phyloP scores from a whole-genome alignment of 2,113 vertebrate species.

The Bettongia penicillata region DNA sequence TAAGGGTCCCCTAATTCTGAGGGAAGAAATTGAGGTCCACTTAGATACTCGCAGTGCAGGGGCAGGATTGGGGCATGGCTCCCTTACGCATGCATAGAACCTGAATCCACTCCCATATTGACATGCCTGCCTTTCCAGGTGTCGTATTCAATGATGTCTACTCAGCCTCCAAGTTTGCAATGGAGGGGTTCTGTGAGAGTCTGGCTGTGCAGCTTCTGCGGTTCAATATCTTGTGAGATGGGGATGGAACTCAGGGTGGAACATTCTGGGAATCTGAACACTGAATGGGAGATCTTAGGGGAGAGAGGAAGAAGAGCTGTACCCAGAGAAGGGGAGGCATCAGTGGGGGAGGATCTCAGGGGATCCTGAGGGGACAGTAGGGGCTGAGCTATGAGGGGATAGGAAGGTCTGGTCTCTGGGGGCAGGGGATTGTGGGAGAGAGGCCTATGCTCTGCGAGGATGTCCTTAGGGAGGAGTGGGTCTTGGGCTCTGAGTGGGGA shows the following conservation, averaged over 20 bases:
- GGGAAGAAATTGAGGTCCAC: neutral
- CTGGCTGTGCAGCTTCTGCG: constrained; percentile 93
- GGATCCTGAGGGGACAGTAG: no score
- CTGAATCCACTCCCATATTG: neutral
- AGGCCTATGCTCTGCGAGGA: neutral
- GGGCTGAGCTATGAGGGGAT: no score
- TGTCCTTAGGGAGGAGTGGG: neutral
- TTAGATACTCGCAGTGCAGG: neutral
- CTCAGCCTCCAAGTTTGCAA: constrained; percentile 94
- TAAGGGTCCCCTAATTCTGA: neutral
- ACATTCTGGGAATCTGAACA: neutral
- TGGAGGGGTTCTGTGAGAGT: constrained; percentile 97
- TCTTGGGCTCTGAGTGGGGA: neutral
- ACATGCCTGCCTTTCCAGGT: constrained; percentile 80
- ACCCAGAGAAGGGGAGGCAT: fast-evolving
- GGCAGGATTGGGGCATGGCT: neutral
- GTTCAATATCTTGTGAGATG: constrained; percentile 92
- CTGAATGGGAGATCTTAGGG: fast-evolving
- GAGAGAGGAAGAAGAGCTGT: fast-evolving
- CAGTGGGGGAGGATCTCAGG: no score
- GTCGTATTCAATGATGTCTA: constrained; percentile 95
- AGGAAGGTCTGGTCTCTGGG: neutral
- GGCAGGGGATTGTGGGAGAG: neutral
- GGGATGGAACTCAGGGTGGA: neutral
- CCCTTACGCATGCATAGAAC: neutral